Percentiles rank a stretch among this genome's conserved stretches.
Conservation (phyloP, 2,888 invertebrate genomes). For the Pammene aurita region DNA sequence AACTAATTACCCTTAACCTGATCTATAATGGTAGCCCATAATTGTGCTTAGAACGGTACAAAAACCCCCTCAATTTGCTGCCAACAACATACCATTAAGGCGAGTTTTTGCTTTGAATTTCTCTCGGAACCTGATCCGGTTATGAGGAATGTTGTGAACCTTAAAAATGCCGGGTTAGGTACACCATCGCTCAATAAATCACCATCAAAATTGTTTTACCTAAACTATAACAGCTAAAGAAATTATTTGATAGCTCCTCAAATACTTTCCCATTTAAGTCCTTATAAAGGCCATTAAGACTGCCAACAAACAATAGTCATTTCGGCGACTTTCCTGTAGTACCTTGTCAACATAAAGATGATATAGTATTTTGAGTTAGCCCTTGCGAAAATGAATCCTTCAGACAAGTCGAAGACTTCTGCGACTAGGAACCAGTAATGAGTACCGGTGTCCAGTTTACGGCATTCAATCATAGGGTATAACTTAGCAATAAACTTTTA, state of each 20-base stretch:
- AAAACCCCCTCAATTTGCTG: conserved; percentile 33
- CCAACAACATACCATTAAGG: conserved; percentile 33
- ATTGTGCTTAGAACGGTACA: conserved; percentile 34
- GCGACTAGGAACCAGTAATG: conserved; percentile 1
- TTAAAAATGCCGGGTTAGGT: conserved; percentile 24
- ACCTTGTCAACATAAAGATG: too few species aligned
- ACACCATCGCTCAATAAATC: background rate
- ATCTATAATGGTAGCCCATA: conserved; percentile 28
- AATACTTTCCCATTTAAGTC: background rate
- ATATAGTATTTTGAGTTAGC: background rate
- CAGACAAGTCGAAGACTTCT: background rate
- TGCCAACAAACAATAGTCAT: background rate
- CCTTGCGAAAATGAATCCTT: background rate
- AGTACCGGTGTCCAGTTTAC: conserved; percentile 16
- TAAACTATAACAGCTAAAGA: background rate
- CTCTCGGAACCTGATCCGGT: conserved; percentile 31
- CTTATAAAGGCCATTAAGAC: background rate
- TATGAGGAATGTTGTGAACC: conserved; percentile 26
- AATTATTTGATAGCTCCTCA: background rate
- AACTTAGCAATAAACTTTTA: conserved; percentile 23
- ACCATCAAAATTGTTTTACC: background rate
- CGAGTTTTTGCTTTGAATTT: conserved; percentile 38
- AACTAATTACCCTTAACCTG: conserved; percentile 31
- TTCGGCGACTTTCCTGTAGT: too few species aligned
- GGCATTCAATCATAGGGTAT: conserved; percentile 29